Evolutionary conservation across 2,113 vertebrate species (phyloP).

Genomic region (Chaetodon auriga): DNA sequence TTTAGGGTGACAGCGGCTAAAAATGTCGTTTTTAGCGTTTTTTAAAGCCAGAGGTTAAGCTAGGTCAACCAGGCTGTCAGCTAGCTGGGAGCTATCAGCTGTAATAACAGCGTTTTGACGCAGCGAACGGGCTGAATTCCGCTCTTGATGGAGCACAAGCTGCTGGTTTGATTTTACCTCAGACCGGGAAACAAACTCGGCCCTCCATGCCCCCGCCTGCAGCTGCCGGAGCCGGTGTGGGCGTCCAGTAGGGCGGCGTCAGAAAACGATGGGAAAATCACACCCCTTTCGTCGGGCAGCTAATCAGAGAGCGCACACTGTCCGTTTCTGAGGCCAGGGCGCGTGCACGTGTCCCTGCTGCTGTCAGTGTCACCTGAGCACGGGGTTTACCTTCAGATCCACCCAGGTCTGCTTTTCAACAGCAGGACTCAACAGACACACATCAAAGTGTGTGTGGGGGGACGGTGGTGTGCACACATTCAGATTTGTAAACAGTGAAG

Average conservation of each 20-base stretch:
- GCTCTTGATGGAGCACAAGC: fast-evolving
- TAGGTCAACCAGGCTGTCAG: slow-evolving; percentile 31
- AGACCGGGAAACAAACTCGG: too few species aligned
- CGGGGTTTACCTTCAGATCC: too few species aligned
- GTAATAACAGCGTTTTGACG: background rate
- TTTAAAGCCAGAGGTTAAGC: background rate
- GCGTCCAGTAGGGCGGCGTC: background rate
- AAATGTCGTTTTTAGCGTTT: background rate
- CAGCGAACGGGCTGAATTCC: background rate
- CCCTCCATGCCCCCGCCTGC: slow-evolving; percentile 1
- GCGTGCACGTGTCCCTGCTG: slow-evolving; percentile 1
- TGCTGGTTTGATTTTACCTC: background rate
- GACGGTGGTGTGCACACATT: background rate
- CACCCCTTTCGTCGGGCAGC: slow-evolving; percentile 61
- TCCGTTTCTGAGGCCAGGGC: background rate
- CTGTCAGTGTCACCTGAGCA: too few species aligned
- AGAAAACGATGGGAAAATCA: slow-evolving; percentile 44
- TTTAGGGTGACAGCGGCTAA: background rate
- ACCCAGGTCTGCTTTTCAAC: too few species aligned
- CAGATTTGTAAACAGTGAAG: too few species aligned
- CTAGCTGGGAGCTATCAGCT: background rate
- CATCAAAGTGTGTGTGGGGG: background rate
- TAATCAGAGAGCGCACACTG: slow-evolving; percentile 64
- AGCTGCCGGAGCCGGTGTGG: too few species aligned
- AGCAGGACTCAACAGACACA: background rate